Base-by-base conservation (phyloP, 2,888 invertebrate species). In the Sceliomorpha sp. region DNA sequence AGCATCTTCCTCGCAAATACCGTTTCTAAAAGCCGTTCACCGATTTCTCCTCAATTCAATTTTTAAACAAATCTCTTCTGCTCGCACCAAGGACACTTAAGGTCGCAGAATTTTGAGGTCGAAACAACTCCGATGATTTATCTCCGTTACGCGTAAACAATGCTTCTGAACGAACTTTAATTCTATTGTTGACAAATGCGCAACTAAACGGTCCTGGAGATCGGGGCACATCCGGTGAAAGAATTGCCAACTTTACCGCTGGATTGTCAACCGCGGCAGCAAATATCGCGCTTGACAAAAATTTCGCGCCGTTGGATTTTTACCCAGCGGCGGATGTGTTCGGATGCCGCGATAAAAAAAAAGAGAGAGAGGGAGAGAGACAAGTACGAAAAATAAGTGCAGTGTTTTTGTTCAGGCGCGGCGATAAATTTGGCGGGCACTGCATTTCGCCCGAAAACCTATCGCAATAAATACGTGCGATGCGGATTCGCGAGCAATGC, bases 401-500 rank as follows among this genome's bases (percentile, higher is more conserved):
- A 51, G 44, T 45, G 51, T 63, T 62, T 55, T 63, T 83, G 79
- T 76, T 73, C 69, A 31, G 42, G 73, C 63, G 70, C 59, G 53
- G 77, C 82, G 72, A 86, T 86, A 85, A 86, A 86, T 86, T 86
- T 78, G 68, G 72, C 64, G 70, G n/a, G 76, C 63, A 62, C 74
- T 72, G 80, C 79, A 80, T 82, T 85, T 83, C 80, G 76, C 79
- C 74, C 79, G 77, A 79, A 83, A 86, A 86, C 81, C 85, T 83
- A 86, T 86, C 81, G 86, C 85, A 84, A 85, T 87, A 87, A 86
- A 86, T 87, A 87, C 78, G 78, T 39, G 71, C 74, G 71, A 76
- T 72, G 77, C 74, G 73, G 72, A 73, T 47, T 53, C 60, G 37
- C 66, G 62, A 32, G 44, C 45, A 27, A 53, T 51, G 68, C 60